Evolutionary conservation across 2,113 vertebrate genomes (phyloP).

Genomic region (Gobiocypris rarus): DNA sequence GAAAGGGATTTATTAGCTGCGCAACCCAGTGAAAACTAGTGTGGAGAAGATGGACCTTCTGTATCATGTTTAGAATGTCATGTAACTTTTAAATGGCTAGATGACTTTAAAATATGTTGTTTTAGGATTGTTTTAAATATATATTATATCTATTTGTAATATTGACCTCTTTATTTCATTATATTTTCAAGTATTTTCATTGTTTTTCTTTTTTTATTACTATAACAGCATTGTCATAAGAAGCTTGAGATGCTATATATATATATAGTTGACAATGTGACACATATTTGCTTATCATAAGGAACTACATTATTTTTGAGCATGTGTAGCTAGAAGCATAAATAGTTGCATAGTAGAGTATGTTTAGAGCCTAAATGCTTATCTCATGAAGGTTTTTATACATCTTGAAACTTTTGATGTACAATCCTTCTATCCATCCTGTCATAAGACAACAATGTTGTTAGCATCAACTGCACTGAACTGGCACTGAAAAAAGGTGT

Average conservation of each 20-base stretch:
- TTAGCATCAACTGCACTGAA: background rate
- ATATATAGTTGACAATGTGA: background rate
- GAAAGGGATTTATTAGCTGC: conserved; percentile 45
- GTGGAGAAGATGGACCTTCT: background rate
- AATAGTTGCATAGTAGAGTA: background rate
- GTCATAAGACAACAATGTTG: no score
- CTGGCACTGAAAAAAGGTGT: background rate
- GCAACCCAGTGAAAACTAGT: background rate
- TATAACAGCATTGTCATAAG: no score
- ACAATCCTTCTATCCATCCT: background rate
- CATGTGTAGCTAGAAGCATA: background rate
- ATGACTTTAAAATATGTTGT: background rate
- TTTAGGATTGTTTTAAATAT: no score
- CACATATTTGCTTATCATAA: background rate
- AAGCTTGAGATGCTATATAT: no score
- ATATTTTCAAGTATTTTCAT: no score
- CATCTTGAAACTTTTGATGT: background rate
- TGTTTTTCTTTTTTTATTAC: no score
- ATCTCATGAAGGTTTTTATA: background rate
- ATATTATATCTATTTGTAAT: background rate
- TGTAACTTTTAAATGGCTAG: background rate
- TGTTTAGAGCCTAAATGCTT: background rate
- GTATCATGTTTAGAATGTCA: background rate
- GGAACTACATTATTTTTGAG: background rate
- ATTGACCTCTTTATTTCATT: no score